Conservation (phyloP, 1,140 invertebrate genomes). For the Drosophila simulans region DNA sequence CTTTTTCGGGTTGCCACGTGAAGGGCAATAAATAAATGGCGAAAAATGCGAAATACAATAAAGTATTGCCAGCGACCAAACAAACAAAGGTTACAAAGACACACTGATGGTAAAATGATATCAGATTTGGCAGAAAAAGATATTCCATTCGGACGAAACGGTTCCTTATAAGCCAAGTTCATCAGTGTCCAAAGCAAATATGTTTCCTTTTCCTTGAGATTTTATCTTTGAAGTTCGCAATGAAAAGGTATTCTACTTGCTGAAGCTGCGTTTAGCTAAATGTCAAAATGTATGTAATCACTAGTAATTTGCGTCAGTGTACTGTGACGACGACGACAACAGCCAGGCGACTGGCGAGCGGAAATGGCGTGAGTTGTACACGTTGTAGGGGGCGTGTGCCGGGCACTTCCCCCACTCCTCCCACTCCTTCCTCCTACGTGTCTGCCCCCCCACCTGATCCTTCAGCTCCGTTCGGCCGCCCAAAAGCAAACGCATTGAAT, state of each 20-base stretch:
- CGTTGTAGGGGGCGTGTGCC: slow-evolving; percentile 59
- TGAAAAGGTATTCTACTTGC: not conserved
- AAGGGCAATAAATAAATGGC: slow-evolving; percentile 79
- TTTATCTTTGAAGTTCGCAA: not conserved
- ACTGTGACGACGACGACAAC: slow-evolving; percentile 49
- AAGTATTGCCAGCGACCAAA: slow-evolving; percentile 67
- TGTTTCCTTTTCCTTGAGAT: too few species aligned
- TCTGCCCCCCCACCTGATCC: slow-evolving; percentile 5
- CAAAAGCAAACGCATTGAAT: slow-evolving; percentile 55
- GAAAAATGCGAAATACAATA: slow-evolving; percentile 81
- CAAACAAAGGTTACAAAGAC: slow-evolving; percentile 51
- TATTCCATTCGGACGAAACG: not conserved
- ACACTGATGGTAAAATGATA: slow-evolving; percentile 20
- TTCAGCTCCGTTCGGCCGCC: slow-evolving; percentile 8
- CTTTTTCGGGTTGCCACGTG: slow-evolving; percentile 59
- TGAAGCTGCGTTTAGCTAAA: not conserved
- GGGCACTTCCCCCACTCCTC: slow-evolving; percentile 7
- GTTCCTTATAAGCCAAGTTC: too few species aligned
- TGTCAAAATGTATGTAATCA: not conserved
- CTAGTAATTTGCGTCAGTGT: not conserved
- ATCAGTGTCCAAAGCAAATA: too few species aligned
- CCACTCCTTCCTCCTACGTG: not conserved
- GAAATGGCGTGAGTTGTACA: slow-evolving; percentile 73
- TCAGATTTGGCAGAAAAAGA: not conserved
- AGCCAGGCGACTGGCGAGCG: slow-evolving; percentile 48